Conservation (phyloP, 2,113 vertebrate genomes). For the Notothenia rossii region DNA sequence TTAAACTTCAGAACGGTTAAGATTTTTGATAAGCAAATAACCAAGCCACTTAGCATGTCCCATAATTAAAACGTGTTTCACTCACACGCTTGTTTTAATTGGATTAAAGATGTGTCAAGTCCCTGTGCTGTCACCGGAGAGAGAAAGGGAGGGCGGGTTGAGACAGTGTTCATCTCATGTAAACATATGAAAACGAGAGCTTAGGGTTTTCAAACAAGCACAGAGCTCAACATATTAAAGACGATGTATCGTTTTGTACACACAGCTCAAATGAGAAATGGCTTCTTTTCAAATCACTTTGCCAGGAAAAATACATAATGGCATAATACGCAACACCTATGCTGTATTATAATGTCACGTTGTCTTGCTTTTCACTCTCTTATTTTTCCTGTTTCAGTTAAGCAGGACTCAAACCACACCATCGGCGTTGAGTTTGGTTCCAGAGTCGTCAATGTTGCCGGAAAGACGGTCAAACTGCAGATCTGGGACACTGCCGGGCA, state of each 20-base stretch:
- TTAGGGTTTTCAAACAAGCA: slow-evolving; percentile 18
- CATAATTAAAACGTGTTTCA: not conserved
- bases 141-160: not conserved
- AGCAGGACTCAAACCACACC: slow-evolving; percentile 96
- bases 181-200: slow-evolving; percentile 23
- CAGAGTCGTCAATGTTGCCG: slow-evolving; percentile 91
- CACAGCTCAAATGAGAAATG: not conserved
- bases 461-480: slow-evolving; percentile 94
- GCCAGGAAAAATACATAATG: not conserved
- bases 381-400: slow-evolving; percentile 81
- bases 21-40: not conserved
- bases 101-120: slow-evolving; percentile 19
- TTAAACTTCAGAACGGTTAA: not conserved
- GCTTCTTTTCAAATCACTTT: not conserved
- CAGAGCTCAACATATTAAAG: slow-evolving; percentile 8
- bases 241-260: not conserved
- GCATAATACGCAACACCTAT: not conserved
- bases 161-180: slow-evolving; percentile 27
- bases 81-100: slow-evolving; percentile 4
- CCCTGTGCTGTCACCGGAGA: slow-evolving; percentile 14
- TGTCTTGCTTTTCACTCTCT: not conserved
- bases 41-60: not conserved
- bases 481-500: slow-evolving; percentile 97
- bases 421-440: slow-evolving; percentile 96
- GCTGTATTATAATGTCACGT: not conserved